Percentiles rank a stretch among this genome's conserved stretches.
These are phyloP conservation scores for Dicycla oo DNA, from an alignment of 2,888 invertebrate genomes.

Conservation along the genomic window DNA sequence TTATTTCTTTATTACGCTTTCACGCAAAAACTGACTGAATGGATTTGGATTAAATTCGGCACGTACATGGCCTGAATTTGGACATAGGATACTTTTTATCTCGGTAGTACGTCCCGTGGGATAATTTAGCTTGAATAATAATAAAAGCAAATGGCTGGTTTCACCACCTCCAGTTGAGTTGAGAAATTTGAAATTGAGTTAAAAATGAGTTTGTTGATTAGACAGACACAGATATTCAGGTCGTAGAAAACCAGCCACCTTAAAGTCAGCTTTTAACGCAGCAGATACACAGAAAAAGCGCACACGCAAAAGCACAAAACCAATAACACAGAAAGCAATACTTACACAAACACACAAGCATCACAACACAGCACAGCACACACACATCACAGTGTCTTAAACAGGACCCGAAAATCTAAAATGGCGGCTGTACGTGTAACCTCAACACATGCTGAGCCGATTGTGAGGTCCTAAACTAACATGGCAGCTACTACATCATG, in stretches of 20 bases:
- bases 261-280: not conserved
- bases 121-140: too few relatives aligned
- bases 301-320: constrained; percentile 7
- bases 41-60: too few relatives aligned
- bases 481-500: constrained; percentile 76
- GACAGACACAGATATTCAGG: not conserved
- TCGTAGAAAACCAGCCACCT: not conserved
- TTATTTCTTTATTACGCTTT: too few relatives aligned
- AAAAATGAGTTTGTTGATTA: not conserved
- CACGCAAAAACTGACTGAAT: too few relatives aligned
- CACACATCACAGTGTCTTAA: constrained; percentile 66
- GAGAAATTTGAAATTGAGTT: not conserved
- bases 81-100: too few relatives aligned
- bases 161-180: too few relatives aligned
- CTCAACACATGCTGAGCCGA: constrained; percentile 80
- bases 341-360: constrained; percentile 73
- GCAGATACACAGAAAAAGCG: not conserved
- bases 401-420: constrained; percentile 67
- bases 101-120: too few relatives aligned
- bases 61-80: too few relatives aligned
- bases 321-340: constrained; percentile 50
- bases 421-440: constrained; percentile 80
- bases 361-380: constrained; percentile 64
- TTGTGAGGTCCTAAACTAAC: constrained; percentile 61
- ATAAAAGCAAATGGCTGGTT: too few relatives aligned